Evolutionary conservation across 2,888 invertebrate genomes (phyloP), one percentile per base, ranked within the genome.

Genomic region (Patella pellucida): DNA sequence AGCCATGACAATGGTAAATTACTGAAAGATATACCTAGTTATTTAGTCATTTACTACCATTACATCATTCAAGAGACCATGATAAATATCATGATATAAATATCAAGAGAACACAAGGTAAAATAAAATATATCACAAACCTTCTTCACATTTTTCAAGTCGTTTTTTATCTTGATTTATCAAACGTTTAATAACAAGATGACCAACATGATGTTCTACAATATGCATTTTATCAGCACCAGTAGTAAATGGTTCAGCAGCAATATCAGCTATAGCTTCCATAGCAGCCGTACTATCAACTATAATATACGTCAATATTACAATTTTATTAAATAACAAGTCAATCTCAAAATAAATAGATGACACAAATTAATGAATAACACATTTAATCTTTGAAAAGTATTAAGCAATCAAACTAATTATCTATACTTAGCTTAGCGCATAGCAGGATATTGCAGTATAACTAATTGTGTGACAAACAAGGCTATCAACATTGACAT

Each of bases 171-270:
- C 90, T 76, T 86, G 85, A 27, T 81, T 80, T 72, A 90, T 87
- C 68, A 91, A 84, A 68, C 85, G 84, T 81, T 90, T 90, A 54
- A 90, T 76, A 0, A 88, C 85, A 80, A 90, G 83, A 80, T 91
- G 90, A 71, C 90, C 90, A 14, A 89, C 88, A 9, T 88, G 80
- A 77, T 89, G 86, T 72, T 89, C 89, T 11, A 90, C 85, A 51
- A 90, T 86, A 78, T 90, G 90, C 62, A 82, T 78, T 67, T 82
- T 84, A n/a, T 84, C 85, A 52, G 82, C 77, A 54, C 85, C 84
- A 19, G 85, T 83, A 27, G 80, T 79, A 77, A 88, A 86, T 31
- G 88, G 89, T 74, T 88, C 85, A 16, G 88, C 88, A 3, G 88
- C 89, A 31, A 89, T 81, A 69, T 85, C 78, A 19, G 88, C 85